Conservation (phyloP, 2,888 invertebrate species). For the Zele albiditarsus region DNA sequence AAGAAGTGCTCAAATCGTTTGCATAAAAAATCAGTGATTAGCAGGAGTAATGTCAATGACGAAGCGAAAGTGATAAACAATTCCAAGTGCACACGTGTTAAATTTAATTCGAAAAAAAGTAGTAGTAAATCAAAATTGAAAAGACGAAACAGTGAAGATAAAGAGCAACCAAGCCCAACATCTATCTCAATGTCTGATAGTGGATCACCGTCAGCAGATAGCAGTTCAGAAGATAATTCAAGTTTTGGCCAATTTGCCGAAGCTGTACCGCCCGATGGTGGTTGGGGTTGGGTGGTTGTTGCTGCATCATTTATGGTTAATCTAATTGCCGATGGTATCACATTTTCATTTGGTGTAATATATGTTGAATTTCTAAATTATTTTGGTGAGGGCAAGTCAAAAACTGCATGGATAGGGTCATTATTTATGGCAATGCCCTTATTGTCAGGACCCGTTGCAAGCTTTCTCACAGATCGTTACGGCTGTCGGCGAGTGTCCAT, state of each 20-base stretch:
- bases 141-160: slow-evolving; percentile 15
- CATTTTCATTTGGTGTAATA: slow-evolving; percentile 93
- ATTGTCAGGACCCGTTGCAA: slow-evolving; percentile 88
- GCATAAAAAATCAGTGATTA: slow-evolving; percentile 50
- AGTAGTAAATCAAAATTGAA: slow-evolving; percentile 46
- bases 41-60: slow-evolving; percentile 53
- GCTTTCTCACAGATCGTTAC: slow-evolving; percentile 86
- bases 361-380: slow-evolving; percentile 89
- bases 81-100: slow-evolving; percentile 60
- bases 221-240: slow-evolving; percentile 77
- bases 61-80: slow-evolving; percentile 60
- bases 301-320: slow-evolving; percentile 92
- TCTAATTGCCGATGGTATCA: slow-evolving; percentile 92
- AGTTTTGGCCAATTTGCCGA: slow-evolving; percentile 79
- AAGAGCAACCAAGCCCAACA: slow-evolving; percentile 63
- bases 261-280: slow-evolving; percentile 87
- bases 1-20: neutral
- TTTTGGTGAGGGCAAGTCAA: slow-evolving; percentile 88
- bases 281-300: slow-evolving; percentile 95
- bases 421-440: slow-evolving; percentile 94
- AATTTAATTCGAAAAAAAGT: slow-evolving; percentile 64
- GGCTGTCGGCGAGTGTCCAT: slow-evolving; percentile 88
- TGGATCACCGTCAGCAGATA: slow-evolving; percentile 49
- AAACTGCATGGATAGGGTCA: slow-evolving; percentile 92
- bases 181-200: slow-evolving; percentile 70